Conservation (phyloP, 1,140 invertebrate genomes). For the Bicyclus anynana region DNA sequence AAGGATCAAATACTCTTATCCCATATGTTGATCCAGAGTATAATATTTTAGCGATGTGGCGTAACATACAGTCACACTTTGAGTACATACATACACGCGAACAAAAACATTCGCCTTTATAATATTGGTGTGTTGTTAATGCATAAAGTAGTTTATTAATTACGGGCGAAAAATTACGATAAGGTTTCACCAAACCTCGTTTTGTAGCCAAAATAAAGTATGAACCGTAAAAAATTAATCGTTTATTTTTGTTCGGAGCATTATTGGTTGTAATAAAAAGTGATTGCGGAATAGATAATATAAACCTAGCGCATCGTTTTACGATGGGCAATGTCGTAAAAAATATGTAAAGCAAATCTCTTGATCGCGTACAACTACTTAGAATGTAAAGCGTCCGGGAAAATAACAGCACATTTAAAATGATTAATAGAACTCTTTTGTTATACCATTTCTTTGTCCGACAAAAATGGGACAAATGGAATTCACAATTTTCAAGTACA, state of each 20-base stretch:
- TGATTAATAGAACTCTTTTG: neutral
- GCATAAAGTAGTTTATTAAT: no score
- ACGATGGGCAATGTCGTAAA: neutral
- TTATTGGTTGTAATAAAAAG: constrained; percentile 4
- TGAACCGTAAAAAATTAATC: neutral
- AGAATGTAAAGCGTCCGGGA: neutral
- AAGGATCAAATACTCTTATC: no score
- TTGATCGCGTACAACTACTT: neutral
- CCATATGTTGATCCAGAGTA: no score
- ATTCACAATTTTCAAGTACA: neutral
- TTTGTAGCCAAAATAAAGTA: no score
- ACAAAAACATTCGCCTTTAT: no score
- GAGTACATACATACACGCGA: no score
- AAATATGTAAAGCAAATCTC: neutral
- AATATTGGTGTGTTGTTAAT: no score
- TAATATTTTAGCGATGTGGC: no score
- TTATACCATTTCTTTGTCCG: neutral
- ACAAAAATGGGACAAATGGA: neutral
- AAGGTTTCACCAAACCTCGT: no score
- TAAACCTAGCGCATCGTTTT: constrained; percentile 4
- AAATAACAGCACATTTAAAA: neutral
- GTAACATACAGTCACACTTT: no score
- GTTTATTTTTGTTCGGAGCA: neutral
- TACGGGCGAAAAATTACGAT: no score
- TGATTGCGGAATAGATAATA: constrained; percentile 1